Percentiles rank a stretch among this genome's conserved stretches.
phyloP scores from a whole-genome alignment of 2,888 invertebrate species.

The Dromius quadrimaculatus region DNA sequence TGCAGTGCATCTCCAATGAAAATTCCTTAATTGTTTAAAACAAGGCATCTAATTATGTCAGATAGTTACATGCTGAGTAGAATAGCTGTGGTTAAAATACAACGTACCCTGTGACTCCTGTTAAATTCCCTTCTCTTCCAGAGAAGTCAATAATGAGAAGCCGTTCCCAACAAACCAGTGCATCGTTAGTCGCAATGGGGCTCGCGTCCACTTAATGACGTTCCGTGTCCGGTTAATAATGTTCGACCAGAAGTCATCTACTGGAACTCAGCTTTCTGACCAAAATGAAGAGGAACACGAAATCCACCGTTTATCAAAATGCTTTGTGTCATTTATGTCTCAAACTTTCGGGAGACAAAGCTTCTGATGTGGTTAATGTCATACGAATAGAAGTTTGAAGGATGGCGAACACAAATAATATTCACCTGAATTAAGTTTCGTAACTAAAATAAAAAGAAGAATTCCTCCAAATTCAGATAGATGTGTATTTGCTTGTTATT shows the following conservation, averaged over 20 bases:
- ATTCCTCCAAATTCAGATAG: too few species aligned
- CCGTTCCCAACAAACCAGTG: conserved; percentile 24
- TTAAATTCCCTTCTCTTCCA: not conserved
- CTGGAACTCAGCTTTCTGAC: not conserved
- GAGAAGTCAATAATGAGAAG: conserved; percentile 37
- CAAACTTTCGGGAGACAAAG: too few species aligned
- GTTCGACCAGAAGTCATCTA: conserved; percentile 24
- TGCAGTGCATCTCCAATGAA: too few species aligned
- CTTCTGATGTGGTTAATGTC: conserved; percentile 1
- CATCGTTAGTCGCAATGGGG: conserved; percentile 44
- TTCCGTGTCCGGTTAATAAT: conserved; percentile 48
- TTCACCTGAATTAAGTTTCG: too few species aligned
- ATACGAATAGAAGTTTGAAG: too few species aligned
- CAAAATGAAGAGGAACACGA: too few species aligned
- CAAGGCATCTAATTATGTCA: conserved; percentile 8
- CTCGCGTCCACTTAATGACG: conserved; percentile 44
- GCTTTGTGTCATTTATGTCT: conserved; percentile 8
- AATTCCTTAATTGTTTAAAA: conserved; percentile 27
- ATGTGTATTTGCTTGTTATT: too few species aligned
- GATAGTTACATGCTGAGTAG: not conserved
- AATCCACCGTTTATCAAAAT: not conserved
- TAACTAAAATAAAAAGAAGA: too few species aligned
- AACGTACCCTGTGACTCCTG: conserved; percentile 10
- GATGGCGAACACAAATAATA: too few species aligned
- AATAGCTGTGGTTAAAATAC: conserved; percentile 32